Base-by-base conservation (phyloP, 2,113 vertebrate genomes). In the Macquaria australasica region DNA sequence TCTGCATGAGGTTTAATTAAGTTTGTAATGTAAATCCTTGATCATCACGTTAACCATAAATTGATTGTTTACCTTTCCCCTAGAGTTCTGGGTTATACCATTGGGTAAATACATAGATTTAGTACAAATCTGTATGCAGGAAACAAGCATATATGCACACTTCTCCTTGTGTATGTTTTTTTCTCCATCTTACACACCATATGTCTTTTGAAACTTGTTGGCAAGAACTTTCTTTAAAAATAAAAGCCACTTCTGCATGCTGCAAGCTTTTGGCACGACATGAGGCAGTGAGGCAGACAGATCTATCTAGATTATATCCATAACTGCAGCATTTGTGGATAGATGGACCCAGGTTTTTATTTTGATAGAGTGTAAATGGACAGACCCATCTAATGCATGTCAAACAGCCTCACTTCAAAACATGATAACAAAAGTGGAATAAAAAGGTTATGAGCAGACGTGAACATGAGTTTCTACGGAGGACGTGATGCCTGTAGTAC, bases 301-400 rank as follows among this genome's bases (percentile, higher is more conserved):
- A 88, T 82, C 73, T 73, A 88, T 93, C 91, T 87, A 62, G 70
- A 88, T 90, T 82, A 87, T 78, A 87, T 82, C 85, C 83, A 82
- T 84, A 83, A 91, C 83, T 37, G 45, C 62, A 62, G 73, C 59
- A 23, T 88, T 87, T 79, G 82, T 60, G 68, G 81, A 79, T 73
- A 82, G 79, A 87, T 83, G 79, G 85, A 72, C 23, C 53, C 4
- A 0, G 67, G 74, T 77, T 91, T 86, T 90, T 87, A 91, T 90
- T 93, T 87, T 89, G 87, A 90, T 85, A 79, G 82, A 77, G 75
- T 82, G 83, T 88, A 79, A 83, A 88, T 77, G 80, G 84, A 89
- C 75, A 82, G 74, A 63, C 45, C 25, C 88, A 25, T 82, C 59
- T 82, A 87, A 84, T 87, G 84, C 90, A 92, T 89, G 88, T 89